These are phyloP conservation scores for Lysandra bellargus DNA, from an alignment of 2,888 invertebrate species.

Conservation along the genomic window DNA sequence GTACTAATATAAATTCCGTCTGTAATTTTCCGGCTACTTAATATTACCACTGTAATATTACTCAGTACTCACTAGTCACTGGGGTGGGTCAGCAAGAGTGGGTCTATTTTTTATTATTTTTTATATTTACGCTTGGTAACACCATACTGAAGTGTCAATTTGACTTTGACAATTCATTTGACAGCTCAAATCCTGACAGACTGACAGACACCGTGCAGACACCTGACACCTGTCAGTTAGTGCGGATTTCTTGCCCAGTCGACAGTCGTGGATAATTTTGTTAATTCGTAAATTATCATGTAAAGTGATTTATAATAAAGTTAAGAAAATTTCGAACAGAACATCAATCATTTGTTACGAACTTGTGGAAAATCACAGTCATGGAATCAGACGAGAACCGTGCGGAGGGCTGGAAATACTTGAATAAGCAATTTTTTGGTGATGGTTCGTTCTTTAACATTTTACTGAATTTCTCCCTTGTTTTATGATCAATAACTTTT, in stretches of 20 bases:
- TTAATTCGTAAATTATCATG: constrained; percentile 2
- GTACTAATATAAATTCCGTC: no score
- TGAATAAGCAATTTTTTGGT: constrained; percentile 76
- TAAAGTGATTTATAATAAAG: background rate
- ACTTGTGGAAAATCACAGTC: constrained; percentile 25
- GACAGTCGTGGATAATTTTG: constrained; percentile 10
- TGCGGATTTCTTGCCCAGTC: background rate
- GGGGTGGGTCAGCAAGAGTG: no score
- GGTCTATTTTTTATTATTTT: background rate
- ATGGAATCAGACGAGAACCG: constrained; percentile 70
- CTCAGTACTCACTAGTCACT: no score
- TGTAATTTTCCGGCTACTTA: no score
- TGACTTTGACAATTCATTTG: background rate
- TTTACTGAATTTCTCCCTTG: constrained; percentile 34
- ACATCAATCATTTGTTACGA: background rate
- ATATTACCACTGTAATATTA: no score
- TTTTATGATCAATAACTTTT: constrained; percentile 39
- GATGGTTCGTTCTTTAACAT: constrained; percentile 62
- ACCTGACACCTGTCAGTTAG: background rate
- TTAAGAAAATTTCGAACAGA: background rate
- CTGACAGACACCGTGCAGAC: background rate
- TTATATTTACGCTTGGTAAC: background rate
- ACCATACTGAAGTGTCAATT: background rate
- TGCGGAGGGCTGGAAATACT: constrained; percentile 75
- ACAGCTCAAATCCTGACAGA: background rate